Evolutionary conservation across 2,113 vertebrate genomes (phyloP).

Genomic region (Mugil cephalus): DNA sequence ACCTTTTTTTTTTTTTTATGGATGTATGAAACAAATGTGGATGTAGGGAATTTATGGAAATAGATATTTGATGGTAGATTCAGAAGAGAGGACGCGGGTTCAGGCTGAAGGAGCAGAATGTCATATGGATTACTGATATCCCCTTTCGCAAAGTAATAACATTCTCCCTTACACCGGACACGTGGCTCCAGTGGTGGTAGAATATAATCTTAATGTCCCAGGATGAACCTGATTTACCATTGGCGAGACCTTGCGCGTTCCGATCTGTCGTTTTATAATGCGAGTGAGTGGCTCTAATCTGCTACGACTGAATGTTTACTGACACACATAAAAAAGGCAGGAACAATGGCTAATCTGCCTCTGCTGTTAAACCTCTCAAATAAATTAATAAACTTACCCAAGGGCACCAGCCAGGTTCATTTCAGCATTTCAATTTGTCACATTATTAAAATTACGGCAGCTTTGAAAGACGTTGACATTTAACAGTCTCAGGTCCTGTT

Average conservation of each 20-base stretch:
- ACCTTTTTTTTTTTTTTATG: constrained; percentile 8
- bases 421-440: constrained; percentile 18
- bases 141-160: neutral
- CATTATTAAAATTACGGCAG: neutral
- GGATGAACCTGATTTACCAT: neutral
- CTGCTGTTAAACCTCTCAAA: neutral
- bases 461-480: neutral
- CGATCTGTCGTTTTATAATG: constrained; percentile 14
- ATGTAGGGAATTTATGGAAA: no score
- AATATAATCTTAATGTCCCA: neutral
- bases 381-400: neutral
- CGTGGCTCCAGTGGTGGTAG: neutral
- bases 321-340: neutral
- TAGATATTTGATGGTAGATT: neutral
- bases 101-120: neutral
- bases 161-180: neutral
- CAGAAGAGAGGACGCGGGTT: neutral
- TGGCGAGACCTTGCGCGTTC: neutral
- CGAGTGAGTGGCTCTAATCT: constrained; percentile 24
- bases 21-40: neutral
- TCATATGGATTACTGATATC: neutral
- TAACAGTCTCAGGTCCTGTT: neutral
- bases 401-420: neutral
- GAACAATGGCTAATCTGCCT: constrained; percentile 14
- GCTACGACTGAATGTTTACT: constrained; percentile 11